Evolutionary conservation across 2,797 vertebrate genomes (phyloP).

Genomic region (Sebastes jordani): DNA sequence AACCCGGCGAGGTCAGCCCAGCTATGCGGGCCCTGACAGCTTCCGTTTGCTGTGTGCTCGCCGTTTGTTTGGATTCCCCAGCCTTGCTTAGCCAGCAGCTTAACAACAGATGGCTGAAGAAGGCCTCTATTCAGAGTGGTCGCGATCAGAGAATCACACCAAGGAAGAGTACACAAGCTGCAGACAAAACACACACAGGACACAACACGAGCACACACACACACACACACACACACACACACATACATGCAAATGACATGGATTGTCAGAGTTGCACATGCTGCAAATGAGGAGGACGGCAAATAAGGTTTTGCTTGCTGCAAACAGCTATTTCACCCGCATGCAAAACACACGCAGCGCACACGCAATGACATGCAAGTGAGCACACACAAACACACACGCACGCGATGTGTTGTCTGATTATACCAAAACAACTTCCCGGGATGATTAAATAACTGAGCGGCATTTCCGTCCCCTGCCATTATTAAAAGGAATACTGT

Average conservation of each 20-base stretch:
- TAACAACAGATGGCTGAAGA: conserved; percentile 94
- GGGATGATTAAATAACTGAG: conserved; percentile 87
- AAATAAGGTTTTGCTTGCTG: conserved; percentile 54
- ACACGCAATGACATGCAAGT: conserved; percentile 5
- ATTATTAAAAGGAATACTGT: conserved; percentile 94
- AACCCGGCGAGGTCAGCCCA: conserved; percentile 86
- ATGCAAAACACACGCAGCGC: conserved; percentile 16
- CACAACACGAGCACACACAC: conserved; percentile 20
- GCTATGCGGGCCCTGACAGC: conserved; percentile 91
- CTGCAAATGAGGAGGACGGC: conserved; percentile 55
- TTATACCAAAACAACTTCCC: conserved; percentile 63
- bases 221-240: conserved; percentile 34
- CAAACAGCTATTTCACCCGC: conserved; percentile 63
- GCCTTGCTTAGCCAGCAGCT: conserved; percentile 92
- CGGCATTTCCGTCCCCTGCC: conserved; percentile 83
- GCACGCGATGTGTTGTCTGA: conserved; percentile 38
- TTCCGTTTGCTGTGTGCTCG: conserved; percentile 91
- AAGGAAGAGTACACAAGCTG: conserved; percentile 71
- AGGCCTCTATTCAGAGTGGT: conserved; percentile 88
- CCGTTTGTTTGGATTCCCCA: conserved; percentile 92
- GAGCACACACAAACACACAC: neutral
- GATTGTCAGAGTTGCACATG: conserved; percentile 73
- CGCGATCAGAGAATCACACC: conserved; percentile 84
- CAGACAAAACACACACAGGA: conserved; percentile 69
- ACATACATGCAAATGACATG: conserved; percentile 67